Percentiles rank a stretch among this genome's conserved stretches.
Conservation (phyloP, 2,113 vertebrate genomes). For the Tachuris rubrigastra region DNA sequence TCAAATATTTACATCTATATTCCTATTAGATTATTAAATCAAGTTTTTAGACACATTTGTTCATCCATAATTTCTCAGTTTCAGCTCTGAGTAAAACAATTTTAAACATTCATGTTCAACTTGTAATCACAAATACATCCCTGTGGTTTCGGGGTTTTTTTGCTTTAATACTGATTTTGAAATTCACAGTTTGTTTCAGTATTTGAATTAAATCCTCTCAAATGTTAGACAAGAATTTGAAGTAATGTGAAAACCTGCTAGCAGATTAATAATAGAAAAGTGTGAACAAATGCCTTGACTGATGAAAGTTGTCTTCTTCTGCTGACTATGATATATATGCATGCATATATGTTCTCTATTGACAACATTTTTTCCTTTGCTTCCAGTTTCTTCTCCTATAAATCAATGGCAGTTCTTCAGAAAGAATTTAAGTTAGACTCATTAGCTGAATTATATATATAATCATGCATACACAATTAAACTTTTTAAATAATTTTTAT, state of each 20-base stretch:
- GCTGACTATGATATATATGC: neutral
- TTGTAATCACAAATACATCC: neutral
- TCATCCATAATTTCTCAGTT: neutral
- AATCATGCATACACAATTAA: neutral
- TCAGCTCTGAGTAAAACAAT: neutral
- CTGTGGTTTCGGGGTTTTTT: neutral
- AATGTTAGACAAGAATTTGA: neutral
- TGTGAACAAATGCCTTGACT: neutral
- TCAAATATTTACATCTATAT: neutral
- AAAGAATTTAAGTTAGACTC: neutral
- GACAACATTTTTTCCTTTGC: neutral
- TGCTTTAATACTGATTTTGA: neutral
- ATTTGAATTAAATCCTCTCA: constrained; percentile 3
- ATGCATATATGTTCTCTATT: neutral
- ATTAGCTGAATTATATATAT: neutral
- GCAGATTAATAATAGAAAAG: constrained; percentile 10
- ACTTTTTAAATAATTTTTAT: neutral
- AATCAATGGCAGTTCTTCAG: neutral
- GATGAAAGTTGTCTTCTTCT: neutral
- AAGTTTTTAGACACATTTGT: neutral
- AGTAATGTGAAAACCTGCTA: neutral
- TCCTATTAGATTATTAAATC: neutral
- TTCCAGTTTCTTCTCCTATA: neutral
- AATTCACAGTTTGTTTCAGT: neutral
- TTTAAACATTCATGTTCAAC: neutral